Conservation (phyloP, 1,140 invertebrate genomes). For the Vanessa atalanta region DNA sequence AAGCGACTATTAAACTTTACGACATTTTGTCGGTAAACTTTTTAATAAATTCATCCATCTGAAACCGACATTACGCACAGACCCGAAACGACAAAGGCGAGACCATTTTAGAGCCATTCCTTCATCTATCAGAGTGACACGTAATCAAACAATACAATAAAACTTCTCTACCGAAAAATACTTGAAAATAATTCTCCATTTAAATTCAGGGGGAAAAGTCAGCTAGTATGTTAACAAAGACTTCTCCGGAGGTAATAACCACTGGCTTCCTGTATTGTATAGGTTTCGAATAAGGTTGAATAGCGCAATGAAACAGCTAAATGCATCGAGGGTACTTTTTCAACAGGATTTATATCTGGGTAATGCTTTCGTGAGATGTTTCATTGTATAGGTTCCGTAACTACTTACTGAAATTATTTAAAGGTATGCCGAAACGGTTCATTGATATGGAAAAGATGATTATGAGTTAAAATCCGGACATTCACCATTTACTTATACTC, state of each 20-base stretch:
- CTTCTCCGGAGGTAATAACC: slow-evolving; percentile 68
- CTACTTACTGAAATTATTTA: background rate
- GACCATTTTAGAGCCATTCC: slow-evolving; percentile 70
- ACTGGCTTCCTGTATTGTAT: slow-evolving; percentile 54
- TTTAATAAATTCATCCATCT: slow-evolving; percentile 78
- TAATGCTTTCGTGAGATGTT: slow-evolving; percentile 17
- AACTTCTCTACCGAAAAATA: slow-evolving; percentile 79
- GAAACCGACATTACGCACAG: slow-evolving; percentile 70
- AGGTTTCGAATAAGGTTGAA: slow-evolving; percentile 53
- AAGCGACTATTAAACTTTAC: slow-evolving; percentile 71
- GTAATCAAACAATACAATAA: slow-evolving; percentile 81
- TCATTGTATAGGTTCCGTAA: slow-evolving; percentile 24
- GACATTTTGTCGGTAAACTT: slow-evolving; percentile 67
- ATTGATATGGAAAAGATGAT: background rate
- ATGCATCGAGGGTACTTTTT: slow-evolving; percentile 47
- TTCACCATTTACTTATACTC: no score
- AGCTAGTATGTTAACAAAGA: slow-evolving; percentile 66
- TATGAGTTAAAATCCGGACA: no score
- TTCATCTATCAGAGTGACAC: slow-evolving; percentile 78
- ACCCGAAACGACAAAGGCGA: slow-evolving; percentile 59
- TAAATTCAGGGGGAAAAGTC: slow-evolving; percentile 73
- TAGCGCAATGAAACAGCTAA: slow-evolving; percentile 52
- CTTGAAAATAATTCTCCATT: slow-evolving; percentile 80
- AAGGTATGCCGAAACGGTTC: background rate
- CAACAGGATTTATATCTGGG: slow-evolving; percentile 29